These are phyloP conservation scores for Cotesia congregata DNA, from an alignment of 2,888 invertebrate species.

Conservation along the genomic window DNA sequence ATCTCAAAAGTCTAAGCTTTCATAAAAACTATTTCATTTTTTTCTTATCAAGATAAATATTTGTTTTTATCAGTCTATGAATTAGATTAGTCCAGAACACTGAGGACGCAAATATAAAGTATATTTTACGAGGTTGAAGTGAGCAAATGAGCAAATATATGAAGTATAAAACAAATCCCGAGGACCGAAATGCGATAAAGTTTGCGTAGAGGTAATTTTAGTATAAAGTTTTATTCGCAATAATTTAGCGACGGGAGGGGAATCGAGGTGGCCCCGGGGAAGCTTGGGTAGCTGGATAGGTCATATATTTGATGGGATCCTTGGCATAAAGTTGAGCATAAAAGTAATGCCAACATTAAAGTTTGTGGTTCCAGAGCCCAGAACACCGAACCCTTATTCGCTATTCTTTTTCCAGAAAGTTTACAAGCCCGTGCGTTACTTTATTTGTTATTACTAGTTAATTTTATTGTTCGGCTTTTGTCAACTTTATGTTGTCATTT, in stretches of 20 bases:
- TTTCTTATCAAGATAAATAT: too few relatives aligned
- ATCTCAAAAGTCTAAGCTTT: too few relatives aligned
- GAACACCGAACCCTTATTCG: conserved; percentile 24
- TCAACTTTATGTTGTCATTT: background rate
- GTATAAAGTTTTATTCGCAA: conserved; percentile 71
- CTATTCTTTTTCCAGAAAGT: background rate
- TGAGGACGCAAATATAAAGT: conserved; percentile 2
- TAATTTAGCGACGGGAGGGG: conserved; percentile 56
- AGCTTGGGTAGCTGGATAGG: conserved; percentile 52
- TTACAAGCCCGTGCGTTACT: conserved; percentile 9
- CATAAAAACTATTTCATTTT: too few relatives aligned
- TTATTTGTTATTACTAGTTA: conserved; percentile 21
- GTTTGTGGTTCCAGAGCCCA: conserved; percentile 69
- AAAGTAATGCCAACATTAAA: conserved; percentile 70
- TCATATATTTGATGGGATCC: conserved; percentile 70
- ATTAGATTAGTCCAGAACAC: background rate
- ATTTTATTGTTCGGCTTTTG: background rate
- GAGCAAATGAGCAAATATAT: conserved; percentile 11
- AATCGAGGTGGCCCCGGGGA: conserved; percentile 30
- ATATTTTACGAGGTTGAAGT: background rate
- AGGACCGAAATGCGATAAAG: conserved; percentile 66
- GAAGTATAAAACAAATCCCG: conserved; percentile 31
- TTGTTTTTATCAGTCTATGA: too few relatives aligned
- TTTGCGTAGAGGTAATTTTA: conserved; percentile 69
- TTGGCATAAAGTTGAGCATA: conserved; percentile 70